Conservation (phyloP, 1,140 invertebrate genomes). For the Zaprionus taronus region DNA sequence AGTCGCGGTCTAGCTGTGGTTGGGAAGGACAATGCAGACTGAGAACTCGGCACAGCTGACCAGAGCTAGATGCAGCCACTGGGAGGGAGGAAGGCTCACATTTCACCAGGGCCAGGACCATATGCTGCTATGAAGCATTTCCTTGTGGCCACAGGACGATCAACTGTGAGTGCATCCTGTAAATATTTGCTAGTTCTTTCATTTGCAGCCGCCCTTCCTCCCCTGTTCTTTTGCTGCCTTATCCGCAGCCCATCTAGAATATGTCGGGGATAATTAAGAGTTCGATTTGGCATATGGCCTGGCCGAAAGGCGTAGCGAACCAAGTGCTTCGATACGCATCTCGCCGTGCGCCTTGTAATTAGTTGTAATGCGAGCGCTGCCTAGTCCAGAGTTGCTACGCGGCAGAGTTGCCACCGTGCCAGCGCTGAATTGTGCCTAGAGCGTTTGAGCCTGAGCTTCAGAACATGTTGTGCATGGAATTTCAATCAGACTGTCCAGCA, state of each 20-base stretch:
- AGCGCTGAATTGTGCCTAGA: neutral
- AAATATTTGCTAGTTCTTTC: conserved; percentile 53
- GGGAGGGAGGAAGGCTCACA: conserved; percentile 23
- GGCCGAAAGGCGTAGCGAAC: conserved; percentile 39
- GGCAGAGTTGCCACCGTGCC: neutral
- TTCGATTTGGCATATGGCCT: conserved; percentile 9
- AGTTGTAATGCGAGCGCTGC: conserved; percentile 39
- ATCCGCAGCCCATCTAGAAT: conserved; percentile 5
- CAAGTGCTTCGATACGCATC: conserved; percentile 29
- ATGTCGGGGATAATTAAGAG: conserved; percentile 40
- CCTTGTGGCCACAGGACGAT: conserved; percentile 21
- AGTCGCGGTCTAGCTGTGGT: neutral
- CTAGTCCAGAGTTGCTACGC: neutral
- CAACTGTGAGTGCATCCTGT: conserved; percentile 38
- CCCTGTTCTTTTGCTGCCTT: conserved; percentile 23
- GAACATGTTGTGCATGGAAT: conserved; percentile 33
- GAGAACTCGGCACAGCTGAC: neutral
- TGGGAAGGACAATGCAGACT: neutral
- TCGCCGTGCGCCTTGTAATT: conserved; percentile 25
- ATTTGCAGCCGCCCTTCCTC: conserved; percentile 2
- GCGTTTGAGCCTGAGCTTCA: conserved; percentile 6
- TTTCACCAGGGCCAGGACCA: conserved; percentile 36
- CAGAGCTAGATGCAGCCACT: conserved; percentile 6
- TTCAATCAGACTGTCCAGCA: conserved; percentile 39
- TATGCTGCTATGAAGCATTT: conserved; percentile 24